These are phyloP conservation scores for Crossaster papposus DNA, from an alignment of 53 echinoderm and acorn worm species.

Conservation along the genomic window DNA sequence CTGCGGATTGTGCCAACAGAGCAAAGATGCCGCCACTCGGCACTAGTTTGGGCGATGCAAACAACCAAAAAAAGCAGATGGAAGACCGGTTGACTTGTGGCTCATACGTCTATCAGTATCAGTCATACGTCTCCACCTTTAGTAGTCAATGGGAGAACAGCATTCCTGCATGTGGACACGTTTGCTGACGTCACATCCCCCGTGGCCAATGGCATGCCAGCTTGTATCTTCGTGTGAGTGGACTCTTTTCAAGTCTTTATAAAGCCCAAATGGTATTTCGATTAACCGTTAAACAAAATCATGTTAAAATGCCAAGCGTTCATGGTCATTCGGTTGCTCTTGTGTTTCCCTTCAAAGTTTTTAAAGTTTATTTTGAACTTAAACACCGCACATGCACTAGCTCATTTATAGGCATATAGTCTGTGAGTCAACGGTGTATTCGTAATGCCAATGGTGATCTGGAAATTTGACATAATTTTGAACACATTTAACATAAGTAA, in stretches of 20 bases:
- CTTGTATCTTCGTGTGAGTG: conserved; percentile 11
- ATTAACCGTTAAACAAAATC: background rate
- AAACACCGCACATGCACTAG: background rate
- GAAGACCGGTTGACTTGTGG: conserved; percentile 42
- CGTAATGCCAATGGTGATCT: no score
- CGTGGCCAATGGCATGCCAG: conserved; percentile 40
- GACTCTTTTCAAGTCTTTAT: background rate
- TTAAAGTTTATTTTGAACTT: background rate
- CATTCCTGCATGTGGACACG: conserved; percentile 41
- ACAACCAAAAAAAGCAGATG: conserved; percentile 20
- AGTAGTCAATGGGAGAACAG: conserved; percentile 44
- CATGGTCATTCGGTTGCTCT: background rate
- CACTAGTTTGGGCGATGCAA: conserved; percentile 24
- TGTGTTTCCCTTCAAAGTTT: background rate
- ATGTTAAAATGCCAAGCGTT: background rate
- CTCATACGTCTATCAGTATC: conserved; percentile 15
- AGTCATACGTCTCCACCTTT: conserved; percentile 21
- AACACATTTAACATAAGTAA: no score
- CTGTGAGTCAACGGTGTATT: no score
- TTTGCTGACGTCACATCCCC: conserved; percentile 48
- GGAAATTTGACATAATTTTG: no score
- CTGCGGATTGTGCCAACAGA: conserved; percentile 35
- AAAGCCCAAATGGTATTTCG: background rate
- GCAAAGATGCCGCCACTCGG: conserved; percentile 41
- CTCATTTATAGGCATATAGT: background rate